Evolutionary conservation across 1,140 invertebrate species (phyloP), one percentile per base, ranked within the genome.

Genomic region (Calycopis cecrops): DNA sequence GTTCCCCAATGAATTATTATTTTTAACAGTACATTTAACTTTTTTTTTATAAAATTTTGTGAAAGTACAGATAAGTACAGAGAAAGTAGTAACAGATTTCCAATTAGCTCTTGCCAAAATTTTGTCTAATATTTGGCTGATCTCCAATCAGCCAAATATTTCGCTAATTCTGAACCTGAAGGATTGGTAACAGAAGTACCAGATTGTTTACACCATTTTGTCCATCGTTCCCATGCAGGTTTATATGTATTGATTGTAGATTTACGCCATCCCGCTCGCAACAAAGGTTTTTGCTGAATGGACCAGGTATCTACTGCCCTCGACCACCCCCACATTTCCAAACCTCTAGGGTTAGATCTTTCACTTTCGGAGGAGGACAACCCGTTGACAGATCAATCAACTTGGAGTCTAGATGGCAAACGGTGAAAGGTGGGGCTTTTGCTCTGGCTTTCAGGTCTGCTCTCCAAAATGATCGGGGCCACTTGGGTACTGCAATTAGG

Each of bases 391-490:
- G 42, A 50, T 76, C 74, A 50, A 73, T 63, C 9, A 76, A 60
- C 1, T 65, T 57, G 35, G 37, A 33, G 9, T 52, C n/a, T 12
- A 78, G 60, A 34, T 68, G 60, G 28, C 50, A 38, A 10, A 79
- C 60, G 9, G 51, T 60, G 17, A 67, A 62, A 3, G 74, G 74
- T 9, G 64, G 48, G 9, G 58, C 65, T 35, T 69, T 28, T 11
- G 67, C 64, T 58, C 73, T 35, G 1, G 58, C 38, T 18, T 69
- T 68, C 17, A 79, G 59, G 38, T 81, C 76, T 9, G 68, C 57
- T 61, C 66, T 69, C 76, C 76, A 79, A 57, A 79, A 80, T 1
- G 68, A 65, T 40, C n/a, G n/a, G n/a, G n/a, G n/a, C 77, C n/a
- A 85, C 12, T 55, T 51, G 6, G 74, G 74, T 12, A 59, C 70